phyloP scores from a whole-genome alignment of 23 tunicate genomes.

The Oikopleura albicans region DNA sequence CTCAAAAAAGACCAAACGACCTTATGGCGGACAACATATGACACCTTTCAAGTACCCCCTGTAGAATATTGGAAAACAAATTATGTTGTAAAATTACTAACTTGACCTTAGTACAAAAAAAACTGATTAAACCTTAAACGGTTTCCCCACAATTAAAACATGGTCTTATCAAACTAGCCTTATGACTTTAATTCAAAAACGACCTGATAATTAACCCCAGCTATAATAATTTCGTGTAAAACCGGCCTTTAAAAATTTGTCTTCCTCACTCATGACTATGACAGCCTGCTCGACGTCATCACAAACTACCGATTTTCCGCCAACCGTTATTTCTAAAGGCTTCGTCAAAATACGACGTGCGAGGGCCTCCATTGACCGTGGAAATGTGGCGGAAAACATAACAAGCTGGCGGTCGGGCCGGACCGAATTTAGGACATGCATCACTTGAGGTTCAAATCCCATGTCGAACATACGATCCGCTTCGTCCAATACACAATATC shows the following conservation, averaged over 20 bases:
- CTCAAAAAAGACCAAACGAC: no score
- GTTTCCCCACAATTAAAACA: no score
- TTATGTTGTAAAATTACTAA: no score
- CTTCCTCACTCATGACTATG: conserved; percentile 50
- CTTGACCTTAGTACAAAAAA: no score
- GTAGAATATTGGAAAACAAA: no score
- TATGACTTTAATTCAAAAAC: no score
- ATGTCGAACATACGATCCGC: conserved; percentile 93
- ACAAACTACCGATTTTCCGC: conserved; percentile 87
- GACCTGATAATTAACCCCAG: no score
- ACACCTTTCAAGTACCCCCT: no score
- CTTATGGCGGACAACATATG: no score
- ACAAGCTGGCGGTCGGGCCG: conserved; percentile 95
- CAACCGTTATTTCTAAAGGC: conserved; percentile 89
- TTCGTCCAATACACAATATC: conserved; percentile 87
- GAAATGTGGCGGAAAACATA: conserved; percentile 89
- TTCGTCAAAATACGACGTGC: conserved; percentile 64
- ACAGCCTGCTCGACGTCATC: conserved; percentile 80
- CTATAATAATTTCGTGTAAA: no score
- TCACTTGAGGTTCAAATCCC: conserved; percentile 99
- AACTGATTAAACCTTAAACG: no score
- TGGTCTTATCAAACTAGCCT: no score
- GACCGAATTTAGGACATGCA: conserved; percentile 62
- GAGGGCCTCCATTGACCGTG: conserved; percentile 94
- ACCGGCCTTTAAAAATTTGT: conserved; percentile 82